A percentile compares a stretch with the other conserved stretches of the same genome.
phyloP scores from a whole-genome alignment of 2,113 vertebrate genomes.

The Acanthochromis polyacanthus region DNA sequence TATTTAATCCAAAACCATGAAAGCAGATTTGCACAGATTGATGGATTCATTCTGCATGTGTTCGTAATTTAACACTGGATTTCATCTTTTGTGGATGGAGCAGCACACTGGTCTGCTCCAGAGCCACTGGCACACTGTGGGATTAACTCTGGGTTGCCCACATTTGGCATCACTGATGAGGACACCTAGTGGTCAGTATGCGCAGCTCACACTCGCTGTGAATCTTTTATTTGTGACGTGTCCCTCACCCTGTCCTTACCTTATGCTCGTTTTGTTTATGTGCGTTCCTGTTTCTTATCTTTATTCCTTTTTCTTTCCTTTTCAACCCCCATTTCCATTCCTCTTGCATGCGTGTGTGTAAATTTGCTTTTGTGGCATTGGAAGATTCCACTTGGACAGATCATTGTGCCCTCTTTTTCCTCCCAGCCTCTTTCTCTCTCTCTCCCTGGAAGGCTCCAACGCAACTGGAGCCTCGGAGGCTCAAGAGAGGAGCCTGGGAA shows the following conservation, averaged over 20 bases:
- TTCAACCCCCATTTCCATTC: neutral
- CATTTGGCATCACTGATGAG: conserved; percentile 61
- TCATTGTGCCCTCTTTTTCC: conserved; percentile 69
- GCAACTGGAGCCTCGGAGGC: conserved; percentile 85
- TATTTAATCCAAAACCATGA: conserved; percentile 39
- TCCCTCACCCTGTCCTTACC: conserved; percentile 2
- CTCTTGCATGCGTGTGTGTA: conserved; percentile 26
- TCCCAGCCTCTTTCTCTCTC: conserved; percentile 51
- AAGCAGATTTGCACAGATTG: conserved; percentile 46
- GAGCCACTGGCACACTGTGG: conserved; percentile 48
- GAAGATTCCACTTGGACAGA: conserved; percentile 82
- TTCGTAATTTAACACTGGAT: conserved; percentile 59
- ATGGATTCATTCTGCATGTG: conserved; percentile 58
- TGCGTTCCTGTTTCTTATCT: neutral
- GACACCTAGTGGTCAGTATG: conserved; percentile 83
- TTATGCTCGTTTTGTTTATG: conserved; percentile 7
- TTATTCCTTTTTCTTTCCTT: conserved; percentile 28
- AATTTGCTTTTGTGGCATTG: conserved; percentile 66
- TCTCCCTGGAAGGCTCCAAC: conserved; percentile 81
- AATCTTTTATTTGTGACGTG: conserved; percentile 15
- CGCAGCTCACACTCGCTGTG: neutral
- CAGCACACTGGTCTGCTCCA: conserved; percentile 45
- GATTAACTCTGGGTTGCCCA: conserved; percentile 52
- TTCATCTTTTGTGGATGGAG: conserved; percentile 53
- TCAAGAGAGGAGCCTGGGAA: conserved; percentile 85